These are phyloP conservation scores for Stenoptilia bipunctidactyla DNA, from an alignment of 2,888 invertebrate species.

Conservation along the genomic window DNA sequence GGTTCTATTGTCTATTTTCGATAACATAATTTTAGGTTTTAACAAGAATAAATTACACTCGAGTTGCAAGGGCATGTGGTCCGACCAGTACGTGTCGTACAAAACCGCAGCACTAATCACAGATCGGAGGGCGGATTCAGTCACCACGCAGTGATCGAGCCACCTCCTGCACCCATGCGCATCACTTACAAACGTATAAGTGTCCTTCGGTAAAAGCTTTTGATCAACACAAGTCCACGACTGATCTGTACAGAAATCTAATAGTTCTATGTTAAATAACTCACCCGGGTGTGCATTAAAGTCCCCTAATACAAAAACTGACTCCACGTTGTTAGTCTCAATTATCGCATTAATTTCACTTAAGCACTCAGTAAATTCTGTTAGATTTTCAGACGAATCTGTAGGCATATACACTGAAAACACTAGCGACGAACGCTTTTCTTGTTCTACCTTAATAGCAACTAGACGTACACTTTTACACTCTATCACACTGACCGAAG, in stretches of 20 bases:
- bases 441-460: constrained; percentile 8
- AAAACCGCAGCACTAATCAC: constrained; percentile 3
- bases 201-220: constrained; percentile 3
- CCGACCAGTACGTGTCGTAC: constrained; percentile 10
- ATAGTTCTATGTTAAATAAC: constrained; percentile 11
- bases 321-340: constrained; percentile 7
- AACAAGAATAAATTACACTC: constrained; percentile 8
- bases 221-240: constrained; percentile 13
- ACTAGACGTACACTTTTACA: constrained; percentile 7
- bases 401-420: constrained; percentile 15
- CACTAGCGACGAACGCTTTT: constrained; percentile 4
- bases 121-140: constrained; percentile 4
- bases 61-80: constrained; percentile 10
- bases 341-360: constrained; percentile 11
- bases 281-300: constrained; percentile 16
- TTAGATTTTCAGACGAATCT: constrained; percentile 10
- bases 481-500: not conserved
- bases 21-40: constrained; percentile 1
- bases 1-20: no score
- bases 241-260: constrained; percentile 11
- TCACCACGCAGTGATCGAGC: constrained; percentile 6
- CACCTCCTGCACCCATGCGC: constrained; percentile 4
- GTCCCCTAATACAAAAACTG: constrained; percentile 12
- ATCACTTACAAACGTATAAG: constrained; percentile 5
- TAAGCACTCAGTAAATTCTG: constrained; percentile 12